Conservation (phyloP, 1,140 invertebrate genomes). For the Drosophila tristis region DNA sequence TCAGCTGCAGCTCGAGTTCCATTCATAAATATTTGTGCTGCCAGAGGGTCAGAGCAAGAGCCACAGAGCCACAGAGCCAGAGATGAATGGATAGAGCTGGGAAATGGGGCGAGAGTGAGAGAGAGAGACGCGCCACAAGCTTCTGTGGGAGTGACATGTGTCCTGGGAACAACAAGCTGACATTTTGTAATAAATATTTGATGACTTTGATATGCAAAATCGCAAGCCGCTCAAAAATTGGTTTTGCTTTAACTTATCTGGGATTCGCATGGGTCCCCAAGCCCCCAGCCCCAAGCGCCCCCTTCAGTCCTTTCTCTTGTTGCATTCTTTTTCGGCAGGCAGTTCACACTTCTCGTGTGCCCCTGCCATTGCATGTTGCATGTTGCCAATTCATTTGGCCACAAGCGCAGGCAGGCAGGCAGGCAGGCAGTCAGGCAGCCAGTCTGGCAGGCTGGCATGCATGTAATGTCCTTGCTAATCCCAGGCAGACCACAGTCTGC, state of each 20-base stretch:
- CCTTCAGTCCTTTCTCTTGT: slow-evolving; percentile 23
- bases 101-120: background rate
- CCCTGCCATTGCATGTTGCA: background rate
- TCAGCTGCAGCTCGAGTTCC: slow-evolving; percentile 47
- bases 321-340: slow-evolving; percentile 1
- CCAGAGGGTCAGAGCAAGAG: background rate
- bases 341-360: slow-evolving; percentile 22
- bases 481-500: slow-evolving; percentile 15
- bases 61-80: background rate
- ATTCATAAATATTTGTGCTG: slow-evolving; percentile 63
- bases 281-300: too few relatives aligned
- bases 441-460: slow-evolving; percentile 7
- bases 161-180: slow-evolving; percentile 64
- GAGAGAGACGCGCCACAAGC: slow-evolving; percentile 13
- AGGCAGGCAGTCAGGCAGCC: background rate
- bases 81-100: slow-evolving; percentile 3
- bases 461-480: slow-evolving; percentile 45
- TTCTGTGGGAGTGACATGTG: slow-evolving; percentile 38
- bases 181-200: slow-evolving; percentile 70
- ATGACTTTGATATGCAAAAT: slow-evolving; percentile 67
- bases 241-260: slow-evolving; percentile 46
- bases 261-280: slow-evolving; percentile 31
- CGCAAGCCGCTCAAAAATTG: slow-evolving; percentile 60
- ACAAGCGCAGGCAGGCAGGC: background rate
- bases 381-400: slow-evolving; percentile 41